Conservation (phyloP, 1,140 invertebrate genomes). For the Drosophila subpulchrella region DNA sequence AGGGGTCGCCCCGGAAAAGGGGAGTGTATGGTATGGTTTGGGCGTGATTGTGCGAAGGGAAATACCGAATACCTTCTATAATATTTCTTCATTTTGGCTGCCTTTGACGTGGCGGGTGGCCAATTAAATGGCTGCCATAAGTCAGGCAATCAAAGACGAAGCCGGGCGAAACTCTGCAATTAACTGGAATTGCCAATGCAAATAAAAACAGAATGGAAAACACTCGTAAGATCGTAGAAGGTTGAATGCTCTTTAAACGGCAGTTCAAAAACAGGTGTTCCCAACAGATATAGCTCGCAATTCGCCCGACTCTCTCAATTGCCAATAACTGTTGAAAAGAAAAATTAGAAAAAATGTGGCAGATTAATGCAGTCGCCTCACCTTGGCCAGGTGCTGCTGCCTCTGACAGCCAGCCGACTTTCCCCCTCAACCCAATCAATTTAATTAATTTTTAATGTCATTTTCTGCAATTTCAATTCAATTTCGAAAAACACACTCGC, state of each 20-base stretch:
- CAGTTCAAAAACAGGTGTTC: background rate
- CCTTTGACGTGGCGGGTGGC: conserved; percentile 67
- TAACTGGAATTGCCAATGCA: conserved; percentile 61
- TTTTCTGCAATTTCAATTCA: conserved; percentile 78
- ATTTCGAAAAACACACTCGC: conserved; percentile 73
- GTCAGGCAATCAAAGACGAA: conserved; percentile 61
- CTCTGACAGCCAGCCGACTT: conserved; percentile 39
- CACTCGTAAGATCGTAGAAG: background rate
- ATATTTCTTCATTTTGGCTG: conserved; percentile 68
- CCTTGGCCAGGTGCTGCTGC: conserved; percentile 35
- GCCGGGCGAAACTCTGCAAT: conserved; percentile 34
- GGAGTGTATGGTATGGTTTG: background rate
- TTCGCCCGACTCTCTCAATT: background rate
- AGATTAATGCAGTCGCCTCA: conserved; percentile 28
- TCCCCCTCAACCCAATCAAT: conserved; percentile 65
- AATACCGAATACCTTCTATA: conserved; percentile 25
- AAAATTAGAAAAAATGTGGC: conserved; percentile 9
- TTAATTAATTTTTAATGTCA: conserved; percentile 83
- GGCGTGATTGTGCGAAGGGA: conserved; percentile 16
- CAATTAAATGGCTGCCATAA: conserved; percentile 71
- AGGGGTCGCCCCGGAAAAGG: background rate
- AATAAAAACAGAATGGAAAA: conserved; percentile 25
- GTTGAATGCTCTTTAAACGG: conserved; percentile 22
- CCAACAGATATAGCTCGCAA: background rate
- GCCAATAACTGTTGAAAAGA: background rate